Evolutionary conservation across 2,113 vertebrate genomes (phyloP).

Genomic region (Eurypyga helias): DNA sequence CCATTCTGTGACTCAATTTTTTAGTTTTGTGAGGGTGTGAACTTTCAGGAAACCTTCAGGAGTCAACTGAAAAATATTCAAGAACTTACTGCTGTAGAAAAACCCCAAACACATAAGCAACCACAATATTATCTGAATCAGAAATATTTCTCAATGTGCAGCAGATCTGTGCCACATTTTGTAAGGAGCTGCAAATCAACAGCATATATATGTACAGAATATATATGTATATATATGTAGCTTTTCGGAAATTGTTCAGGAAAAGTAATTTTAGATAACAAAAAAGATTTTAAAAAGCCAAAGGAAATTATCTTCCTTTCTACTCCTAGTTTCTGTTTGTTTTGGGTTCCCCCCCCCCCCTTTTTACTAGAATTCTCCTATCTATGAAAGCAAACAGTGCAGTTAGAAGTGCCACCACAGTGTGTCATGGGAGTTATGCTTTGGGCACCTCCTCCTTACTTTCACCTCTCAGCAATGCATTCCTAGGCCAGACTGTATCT

Average conservation of each 20-base stretch:
- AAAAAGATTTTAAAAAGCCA: background rate
- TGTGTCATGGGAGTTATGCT: constrained; percentile 65
- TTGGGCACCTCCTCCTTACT: constrained; percentile 17
- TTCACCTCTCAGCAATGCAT: background rate
- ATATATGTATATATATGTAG: no score
- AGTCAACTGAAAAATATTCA: background rate
- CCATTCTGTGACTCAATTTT: background rate
- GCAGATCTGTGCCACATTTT: background rate
- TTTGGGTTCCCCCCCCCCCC: rapidly evolving
- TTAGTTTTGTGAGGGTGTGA: background rate
- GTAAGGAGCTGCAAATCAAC: background rate
- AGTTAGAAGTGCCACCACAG: constrained; percentile 63
- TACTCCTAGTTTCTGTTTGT: background rate
- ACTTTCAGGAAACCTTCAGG: background rate
- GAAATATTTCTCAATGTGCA: background rate
- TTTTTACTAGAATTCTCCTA: background rate
- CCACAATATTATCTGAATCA: background rate
- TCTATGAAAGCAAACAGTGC: constrained; percentile 1
- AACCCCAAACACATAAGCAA: background rate
- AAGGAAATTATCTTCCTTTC: background rate
- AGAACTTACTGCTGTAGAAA: background rate
- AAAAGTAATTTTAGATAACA: background rate
- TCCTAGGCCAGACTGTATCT: background rate
- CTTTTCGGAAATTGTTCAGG: background rate
- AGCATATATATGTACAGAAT: background rate